phyloP scores from a whole-genome alignment of 2,888 invertebrate species.

The Alloplasta piceator region DNA sequence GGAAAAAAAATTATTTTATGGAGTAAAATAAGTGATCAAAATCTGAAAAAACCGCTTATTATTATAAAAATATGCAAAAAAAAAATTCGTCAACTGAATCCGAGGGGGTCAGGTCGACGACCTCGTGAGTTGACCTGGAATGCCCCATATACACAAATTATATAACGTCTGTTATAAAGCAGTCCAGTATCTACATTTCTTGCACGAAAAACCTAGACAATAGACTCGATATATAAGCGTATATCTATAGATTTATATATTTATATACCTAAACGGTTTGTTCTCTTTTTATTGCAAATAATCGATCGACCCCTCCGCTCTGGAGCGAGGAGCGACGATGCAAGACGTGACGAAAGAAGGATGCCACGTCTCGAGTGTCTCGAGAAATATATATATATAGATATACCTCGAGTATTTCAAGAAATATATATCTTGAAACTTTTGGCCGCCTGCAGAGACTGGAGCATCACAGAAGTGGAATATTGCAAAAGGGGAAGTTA shows the following conservation, averaged over 20 bases:
- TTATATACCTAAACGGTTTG: conserved; percentile 24
- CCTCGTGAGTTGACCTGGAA: no score
- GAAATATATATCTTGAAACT: conserved; percentile 48
- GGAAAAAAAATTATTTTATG: no score
- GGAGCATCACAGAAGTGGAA: conserved; percentile 9
- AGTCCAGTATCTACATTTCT: conserved; percentile 8
- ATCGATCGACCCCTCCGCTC: conserved; percentile 55
- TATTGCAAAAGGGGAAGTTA: conserved; percentile 37
- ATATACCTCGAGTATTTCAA: no score
- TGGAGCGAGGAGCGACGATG: conserved; percentile 30
- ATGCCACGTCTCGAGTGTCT: conserved; percentile 57
- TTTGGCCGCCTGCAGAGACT: conserved; percentile 25
- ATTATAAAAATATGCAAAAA: no score
- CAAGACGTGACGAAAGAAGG: conserved; percentile 42
- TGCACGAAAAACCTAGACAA: conserved; percentile 23
- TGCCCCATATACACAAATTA: no score
- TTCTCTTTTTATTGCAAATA: conserved; percentile 43
- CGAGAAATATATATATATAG: no score
- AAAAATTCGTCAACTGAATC: no score
- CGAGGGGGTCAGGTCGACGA: no score
- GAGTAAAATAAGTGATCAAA: no score
- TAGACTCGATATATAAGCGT: background rate
- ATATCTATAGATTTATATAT: conserved; percentile 4
- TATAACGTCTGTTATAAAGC: conserved; percentile 1
- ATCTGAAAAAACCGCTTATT: no score